Conservation (phyloP, 2,888 invertebrate genomes). For the Ecdyonurus torrentis region DNA sequence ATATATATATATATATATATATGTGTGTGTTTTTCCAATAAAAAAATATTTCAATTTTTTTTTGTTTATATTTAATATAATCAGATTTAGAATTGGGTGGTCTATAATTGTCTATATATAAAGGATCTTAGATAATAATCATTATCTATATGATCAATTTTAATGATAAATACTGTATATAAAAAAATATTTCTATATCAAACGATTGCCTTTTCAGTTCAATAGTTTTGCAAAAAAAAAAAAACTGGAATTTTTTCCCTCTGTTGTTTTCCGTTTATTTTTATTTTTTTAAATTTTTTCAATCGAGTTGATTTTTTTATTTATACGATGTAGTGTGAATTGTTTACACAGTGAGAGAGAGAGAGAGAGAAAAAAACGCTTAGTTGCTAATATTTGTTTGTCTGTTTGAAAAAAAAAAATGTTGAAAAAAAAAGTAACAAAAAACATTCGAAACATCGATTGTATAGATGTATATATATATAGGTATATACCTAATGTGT, state of each 20-base stretch:
- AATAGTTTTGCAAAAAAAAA: neutral
- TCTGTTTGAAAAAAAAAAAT: neutral
- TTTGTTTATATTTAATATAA: too few relatives aligned
- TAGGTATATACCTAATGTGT: too few relatives aligned
- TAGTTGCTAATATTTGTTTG: neutral
- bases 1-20: too few relatives aligned
- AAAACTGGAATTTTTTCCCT: neutral
- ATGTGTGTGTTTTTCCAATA: too few relatives aligned
- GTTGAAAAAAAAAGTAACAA: neutral
- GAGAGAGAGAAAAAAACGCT: too few relatives aligned
- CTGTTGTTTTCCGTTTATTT: neutral
- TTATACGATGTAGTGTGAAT: neutral
- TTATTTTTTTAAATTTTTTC: neutral
- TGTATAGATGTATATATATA: too few relatives aligned
- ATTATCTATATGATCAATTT: neutral
- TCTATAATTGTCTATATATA: neutral
- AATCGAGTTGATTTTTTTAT: neutral
- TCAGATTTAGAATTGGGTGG: neutral
- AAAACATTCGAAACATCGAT: neutral
- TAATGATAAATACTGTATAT: neutral
- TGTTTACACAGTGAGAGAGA: neutral
- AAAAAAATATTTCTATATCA: neutral
- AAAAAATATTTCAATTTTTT: too few relatives aligned
- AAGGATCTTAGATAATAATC: neutral
- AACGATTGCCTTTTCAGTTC: neutral